These are phyloP conservation scores for Silurus aristotelis DNA, from an alignment of 2,797 vertebrate genomes.

Conservation along the genomic window DNA sequence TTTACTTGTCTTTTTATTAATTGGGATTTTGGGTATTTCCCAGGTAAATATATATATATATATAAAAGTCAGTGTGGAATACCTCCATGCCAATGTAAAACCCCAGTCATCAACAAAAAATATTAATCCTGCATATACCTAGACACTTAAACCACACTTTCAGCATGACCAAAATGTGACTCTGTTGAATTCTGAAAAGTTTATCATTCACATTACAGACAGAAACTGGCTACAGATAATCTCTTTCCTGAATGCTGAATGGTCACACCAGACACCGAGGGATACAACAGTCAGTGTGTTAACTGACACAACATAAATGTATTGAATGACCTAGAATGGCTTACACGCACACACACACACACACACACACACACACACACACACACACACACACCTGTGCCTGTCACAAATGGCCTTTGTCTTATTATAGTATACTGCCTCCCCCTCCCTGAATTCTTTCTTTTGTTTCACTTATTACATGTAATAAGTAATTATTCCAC, in stretches of 20 bases:
- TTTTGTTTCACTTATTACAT: slow-evolving; percentile 37
- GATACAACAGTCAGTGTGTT: slow-evolving; percentile 35
- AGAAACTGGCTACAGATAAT: neutral
- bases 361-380: slow-evolving; percentile 21
- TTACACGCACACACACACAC: slow-evolving; percentile 7
- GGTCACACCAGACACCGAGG: neutral
- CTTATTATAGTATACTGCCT: slow-evolving; percentile 49
- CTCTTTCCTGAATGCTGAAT: neutral
- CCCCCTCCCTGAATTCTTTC: slow-evolving; percentile 28
- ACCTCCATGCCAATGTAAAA: neutral
- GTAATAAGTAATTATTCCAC: neutral
- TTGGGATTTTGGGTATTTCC: neutral
- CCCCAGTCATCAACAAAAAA: neutral
- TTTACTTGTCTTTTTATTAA: neutral
- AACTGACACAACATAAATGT: slow-evolving; percentile 38
- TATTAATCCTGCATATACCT: neutral
- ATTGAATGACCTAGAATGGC: slow-evolving; percentile 17
- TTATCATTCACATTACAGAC: neutral
- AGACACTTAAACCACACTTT: slow-evolving; percentile 12
- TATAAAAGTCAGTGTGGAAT: neutral
- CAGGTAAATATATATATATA: neutral
- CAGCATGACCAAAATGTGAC: neutral
- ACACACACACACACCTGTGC: slow-evolving; percentile 53
- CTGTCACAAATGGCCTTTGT: slow-evolving; percentile 58
- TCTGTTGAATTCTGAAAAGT: neutral